Evolutionary conservation across 2,797 vertebrate species (phyloP).

Genomic region (Sebastes goodei): DNA sequence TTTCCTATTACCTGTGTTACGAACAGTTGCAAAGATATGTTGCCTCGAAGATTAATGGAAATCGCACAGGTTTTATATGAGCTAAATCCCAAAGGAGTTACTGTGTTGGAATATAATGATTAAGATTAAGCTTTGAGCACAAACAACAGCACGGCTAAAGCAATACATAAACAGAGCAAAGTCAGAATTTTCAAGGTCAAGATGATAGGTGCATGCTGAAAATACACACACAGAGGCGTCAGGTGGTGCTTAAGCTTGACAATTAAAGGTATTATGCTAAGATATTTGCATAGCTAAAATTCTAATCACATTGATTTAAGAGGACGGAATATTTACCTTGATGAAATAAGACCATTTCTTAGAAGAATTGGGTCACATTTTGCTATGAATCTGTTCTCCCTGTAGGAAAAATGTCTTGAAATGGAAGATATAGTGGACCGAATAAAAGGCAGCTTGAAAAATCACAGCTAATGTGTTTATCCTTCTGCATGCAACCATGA

Average conservation of each 20-base stretch:
- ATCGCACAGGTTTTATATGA: not conserved
- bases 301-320: not conserved
- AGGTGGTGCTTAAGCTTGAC: not conserved
- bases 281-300: not conserved
- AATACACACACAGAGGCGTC: not conserved
- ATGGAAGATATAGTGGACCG: not conserved
- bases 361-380: not conserved
- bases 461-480: slow-evolving; percentile 32
- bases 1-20: not conserved
- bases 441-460: slow-evolving; percentile 31
- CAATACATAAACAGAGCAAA: not conserved
- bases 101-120: not conserved
- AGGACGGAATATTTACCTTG: not conserved
- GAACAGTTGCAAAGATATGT: not conserved
- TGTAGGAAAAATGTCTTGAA: not conserved
- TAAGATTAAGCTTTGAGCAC: not conserved
- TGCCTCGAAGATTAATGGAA: not conserved
- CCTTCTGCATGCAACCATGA: slow-evolving; percentile 7
- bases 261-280: not conserved
- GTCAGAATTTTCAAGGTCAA: slow-evolving; percentile 13
- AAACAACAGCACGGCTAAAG: not conserved
- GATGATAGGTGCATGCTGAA: not conserved
- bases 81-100: not conserved
- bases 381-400: not conserved
- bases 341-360: not conserved